These are phyloP conservation scores for Contarinia nasturtii DNA, from an alignment of 1,140 invertebrate species.

Conservation along the genomic window DNA sequence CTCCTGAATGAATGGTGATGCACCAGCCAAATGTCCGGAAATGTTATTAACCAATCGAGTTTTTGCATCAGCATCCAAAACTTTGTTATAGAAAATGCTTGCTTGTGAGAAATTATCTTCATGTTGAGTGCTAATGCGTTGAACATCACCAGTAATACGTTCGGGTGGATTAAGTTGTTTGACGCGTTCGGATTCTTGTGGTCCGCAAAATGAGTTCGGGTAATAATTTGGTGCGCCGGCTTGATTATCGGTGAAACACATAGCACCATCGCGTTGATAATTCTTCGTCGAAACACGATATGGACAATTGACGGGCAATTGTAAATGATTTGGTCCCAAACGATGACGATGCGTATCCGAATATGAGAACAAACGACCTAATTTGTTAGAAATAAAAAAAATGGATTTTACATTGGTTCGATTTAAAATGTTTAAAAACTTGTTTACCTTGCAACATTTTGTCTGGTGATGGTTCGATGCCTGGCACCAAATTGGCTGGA, in stretches of 20 bases:
- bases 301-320: slow-evolving; percentile 92
- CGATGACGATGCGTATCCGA: slow-evolving; percentile 87
- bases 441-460: slow-evolving; percentile 75
- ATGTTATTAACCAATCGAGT: slow-evolving; percentile 63
- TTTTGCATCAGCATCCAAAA: slow-evolving; percentile 50
- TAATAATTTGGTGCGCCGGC: slow-evolving; percentile 81
- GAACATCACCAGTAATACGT: slow-evolving; percentile 35
- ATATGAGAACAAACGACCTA: slow-evolving; percentile 76
- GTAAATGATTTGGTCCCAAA: slow-evolving; percentile 79
- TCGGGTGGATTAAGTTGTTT: slow-evolving; percentile 31
- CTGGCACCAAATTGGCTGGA: slow-evolving; percentile 78
- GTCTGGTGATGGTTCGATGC: slow-evolving; percentile 81
- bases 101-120: slow-evolving; percentile 86
- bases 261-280: slow-evolving; percentile 77
- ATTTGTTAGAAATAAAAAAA: too few relatives aligned
- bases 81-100: slow-evolving; percentile 59
- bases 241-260: slow-evolving; percentile 41
- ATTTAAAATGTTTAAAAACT: too few relatives aligned
- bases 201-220: slow-evolving; percentile 87
- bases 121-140: slow-evolving; percentile 54
- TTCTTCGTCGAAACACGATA: slow-evolving; percentile 45
- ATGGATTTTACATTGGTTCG: too few relatives aligned
- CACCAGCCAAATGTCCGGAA: slow-evolving; percentile 51
- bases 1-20: slow-evolving; percentile 71
- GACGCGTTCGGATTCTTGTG: slow-evolving; percentile 35